Evolutionary conservation across 2,888 invertebrate species (phyloP), one percentile per base, ranked within the genome.

Genomic region (Eupithecia subfuscata): DNA sequence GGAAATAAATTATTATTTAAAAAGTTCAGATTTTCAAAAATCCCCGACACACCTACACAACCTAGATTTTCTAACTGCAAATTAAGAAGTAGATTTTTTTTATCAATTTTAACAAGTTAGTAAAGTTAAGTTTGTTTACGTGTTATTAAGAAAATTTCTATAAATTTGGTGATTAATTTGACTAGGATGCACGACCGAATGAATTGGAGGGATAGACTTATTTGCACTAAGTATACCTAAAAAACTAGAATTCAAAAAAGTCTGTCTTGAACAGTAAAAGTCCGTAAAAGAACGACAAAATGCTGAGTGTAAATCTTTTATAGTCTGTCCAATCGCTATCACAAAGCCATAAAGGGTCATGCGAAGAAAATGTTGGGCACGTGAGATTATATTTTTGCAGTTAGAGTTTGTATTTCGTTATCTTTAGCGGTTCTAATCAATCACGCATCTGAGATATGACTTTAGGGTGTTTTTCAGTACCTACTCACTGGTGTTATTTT

Each of bases 1-100:
- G 89, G 84, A 88, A 93, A 91, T 93, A 92, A 92, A 92, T 79
- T 80, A 92, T 88, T 90, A 92, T 92, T 92, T 91, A 90, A 92
- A 92, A 65, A 34, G 22, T 12, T 40, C 34, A 0, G 65, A 37
- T 37, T 67, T 67, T 67, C 34, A 12, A 22, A 56, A 22, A 12
- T 22, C 56, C 56, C 56, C n/a, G n/a, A 11, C 22, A 22, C 22
- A 4, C 56, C 22, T 56, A 56, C n/a, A n/a, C n/a, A 56, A 56
- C 11, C 56, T 12, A 0, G 11, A 56, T n/a, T 9, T n/a, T 52
- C 22, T 22, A 52, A n/a, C n/a, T 9, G 1, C n/a, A 52, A n/a
- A 52, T 3, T n/a, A 52, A 52, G 8, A n/a, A n/a, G 14, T 45
- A 14, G 2, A 43, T 48, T 18, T 48, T 30, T 37, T 37, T 37